Conservation (phyloP, 2,888 invertebrate genomes). For the Fragum sueziense region DNA sequence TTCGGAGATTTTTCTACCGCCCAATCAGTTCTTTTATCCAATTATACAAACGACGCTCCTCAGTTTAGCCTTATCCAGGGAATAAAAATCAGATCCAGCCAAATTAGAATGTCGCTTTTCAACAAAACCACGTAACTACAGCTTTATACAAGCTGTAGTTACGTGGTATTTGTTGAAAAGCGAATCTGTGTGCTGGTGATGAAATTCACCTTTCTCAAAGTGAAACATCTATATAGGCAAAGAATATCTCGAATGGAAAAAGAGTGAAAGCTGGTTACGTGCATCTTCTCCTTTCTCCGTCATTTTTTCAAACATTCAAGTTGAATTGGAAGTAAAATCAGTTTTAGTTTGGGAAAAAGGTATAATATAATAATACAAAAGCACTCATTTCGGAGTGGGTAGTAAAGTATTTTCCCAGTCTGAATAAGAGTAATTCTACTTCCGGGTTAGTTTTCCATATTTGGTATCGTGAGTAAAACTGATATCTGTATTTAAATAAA, state of each 20-base stretch:
- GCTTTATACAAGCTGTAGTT: no score
- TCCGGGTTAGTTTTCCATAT: background rate
- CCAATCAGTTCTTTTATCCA: background rate
- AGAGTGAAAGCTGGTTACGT: background rate
- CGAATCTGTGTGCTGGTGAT: background rate
- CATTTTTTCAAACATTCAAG: background rate
- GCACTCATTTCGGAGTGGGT: no score
- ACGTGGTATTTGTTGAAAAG: background rate
- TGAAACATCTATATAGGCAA: background rate
- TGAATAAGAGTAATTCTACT: background rate
- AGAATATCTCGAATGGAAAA: background rate
- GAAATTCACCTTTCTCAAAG: background rate
- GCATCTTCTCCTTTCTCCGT: background rate
- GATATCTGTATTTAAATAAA: background rate
- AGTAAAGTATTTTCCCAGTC: no score
- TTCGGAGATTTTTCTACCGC: no score
- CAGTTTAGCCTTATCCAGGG: background rate
- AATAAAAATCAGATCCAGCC: background rate
- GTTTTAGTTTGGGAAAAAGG: no score
- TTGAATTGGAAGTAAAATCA: no score
- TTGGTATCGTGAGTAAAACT: background rate
- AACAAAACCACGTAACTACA: no score
- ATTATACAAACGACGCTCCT: background rate
- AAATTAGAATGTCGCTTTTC: background rate
- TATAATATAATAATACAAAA: no score